Base-by-base conservation (phyloP, 2,888 invertebrate species). In the Dasypogon diadema region DNA sequence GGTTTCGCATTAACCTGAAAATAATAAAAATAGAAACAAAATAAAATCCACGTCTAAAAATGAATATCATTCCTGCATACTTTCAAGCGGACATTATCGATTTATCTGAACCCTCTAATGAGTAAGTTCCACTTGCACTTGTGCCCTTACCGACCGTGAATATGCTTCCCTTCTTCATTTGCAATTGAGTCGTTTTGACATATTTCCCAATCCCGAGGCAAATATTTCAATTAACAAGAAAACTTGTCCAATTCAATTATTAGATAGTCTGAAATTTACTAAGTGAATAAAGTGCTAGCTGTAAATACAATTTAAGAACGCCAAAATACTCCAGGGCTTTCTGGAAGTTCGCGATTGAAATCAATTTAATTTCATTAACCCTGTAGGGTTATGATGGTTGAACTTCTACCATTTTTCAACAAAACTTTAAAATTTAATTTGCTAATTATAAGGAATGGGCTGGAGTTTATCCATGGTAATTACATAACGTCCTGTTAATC, bases 301-400 rank as follows among this genome's bases (percentile, higher is more conserved):
- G 34, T 58, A 58, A 58, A 58, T 58, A 58, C 26, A 58, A 58
- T 58, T 58, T 58, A 58, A 58, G 58, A 58, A 58, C 58, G 30
- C 58, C 54, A 34, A 18, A 58, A 58, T 16, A 30, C 14, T 30
- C 16, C 6, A 0, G 12, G 58, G 58, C 58, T 4, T 14, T 58
- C 26, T 14, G 16, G 14, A 34, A 58, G 30, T 58, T 34, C 58
- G 34, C 34, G 30, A 30, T 30, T 14, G 26, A 58, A 58, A 30
- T 58, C 26, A 58, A 58, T 58, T 58, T 58, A 58, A 58, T 58
- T 58, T 58, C 16, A 58, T 26, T 58, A 58, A 16, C 58, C 16
- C 58, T 58, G 14, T 30, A 30, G 30, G 30, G 30, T 30, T 30
- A 30, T 30, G 30, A 8, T 30, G 30, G 30, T 30, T 30, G 8